Conservation (phyloP, 2,113 vertebrate genomes). For the Parus major region DNA sequence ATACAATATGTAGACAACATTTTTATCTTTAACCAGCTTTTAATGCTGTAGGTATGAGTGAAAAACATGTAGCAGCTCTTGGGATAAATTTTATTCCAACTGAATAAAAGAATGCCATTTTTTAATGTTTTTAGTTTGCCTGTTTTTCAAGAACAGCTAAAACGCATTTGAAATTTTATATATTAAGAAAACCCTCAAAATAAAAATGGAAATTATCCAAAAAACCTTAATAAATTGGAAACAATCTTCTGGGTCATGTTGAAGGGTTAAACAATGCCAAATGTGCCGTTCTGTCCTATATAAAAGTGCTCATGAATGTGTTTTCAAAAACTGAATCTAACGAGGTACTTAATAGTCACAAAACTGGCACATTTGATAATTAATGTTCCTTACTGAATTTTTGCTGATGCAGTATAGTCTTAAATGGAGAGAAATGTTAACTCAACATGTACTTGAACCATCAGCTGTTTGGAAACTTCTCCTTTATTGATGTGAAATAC, state of each 20-base stretch:
- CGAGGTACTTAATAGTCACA: conserved; percentile 77
- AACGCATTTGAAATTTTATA: neutral
- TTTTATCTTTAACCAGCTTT: conserved; percentile 57
- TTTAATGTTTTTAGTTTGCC: neutral
- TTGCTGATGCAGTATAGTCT: conserved; percentile 64
- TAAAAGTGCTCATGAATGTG: conserved; percentile 59
- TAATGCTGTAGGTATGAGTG: conserved; percentile 34
- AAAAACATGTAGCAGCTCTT: conserved; percentile 55
- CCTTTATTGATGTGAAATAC: neutral
- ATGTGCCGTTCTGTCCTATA: neutral
- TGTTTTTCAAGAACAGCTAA: neutral
- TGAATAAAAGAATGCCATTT: neutral
- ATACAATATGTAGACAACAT: conserved; percentile 30
- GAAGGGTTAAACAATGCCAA: conserved; percentile 47
- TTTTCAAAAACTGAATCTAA: conserved; percentile 77
- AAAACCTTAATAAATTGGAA: neutral
- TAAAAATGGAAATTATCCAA: neutral
- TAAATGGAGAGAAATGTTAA: conserved; percentile 63
- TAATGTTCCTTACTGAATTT: conserved; percentile 77
- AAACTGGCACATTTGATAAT: conserved; percentile 80
- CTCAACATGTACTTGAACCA: conserved; percentile 49
- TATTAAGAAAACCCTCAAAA: neutral
- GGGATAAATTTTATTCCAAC: neutral
- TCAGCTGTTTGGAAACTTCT: conserved; percentile 46
- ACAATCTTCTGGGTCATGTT: neutral